Percentiles rank a stretch among this genome's conserved stretches.
Conservation (phyloP, 2,113 vertebrate species). For the Saguinus imperator region DNA sequence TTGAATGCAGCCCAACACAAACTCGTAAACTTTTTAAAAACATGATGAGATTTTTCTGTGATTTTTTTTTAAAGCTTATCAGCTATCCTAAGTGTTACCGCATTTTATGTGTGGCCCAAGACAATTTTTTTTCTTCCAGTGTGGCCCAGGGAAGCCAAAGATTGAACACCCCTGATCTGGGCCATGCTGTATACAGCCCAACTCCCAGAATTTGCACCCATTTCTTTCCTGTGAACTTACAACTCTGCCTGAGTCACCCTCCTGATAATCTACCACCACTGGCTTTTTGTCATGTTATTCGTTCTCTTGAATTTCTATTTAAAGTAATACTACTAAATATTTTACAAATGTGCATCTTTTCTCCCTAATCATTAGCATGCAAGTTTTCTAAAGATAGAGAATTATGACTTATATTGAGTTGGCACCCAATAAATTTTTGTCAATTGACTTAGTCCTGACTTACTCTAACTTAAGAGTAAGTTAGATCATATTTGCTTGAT, state of each 20-base stretch:
- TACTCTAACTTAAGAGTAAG: background rate
- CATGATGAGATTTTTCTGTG: too few species aligned
- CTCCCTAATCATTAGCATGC: background rate
- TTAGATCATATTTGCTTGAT: background rate
- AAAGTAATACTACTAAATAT: background rate
- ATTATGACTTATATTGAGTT: background rate
- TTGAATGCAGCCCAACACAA: too few species aligned
- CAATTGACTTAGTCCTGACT: background rate
- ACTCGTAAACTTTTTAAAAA: too few species aligned
- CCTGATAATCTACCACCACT: background rate
- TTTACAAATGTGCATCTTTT: background rate
- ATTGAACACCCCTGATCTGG: background rate
- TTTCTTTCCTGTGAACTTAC: background rate
- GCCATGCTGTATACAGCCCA: background rate
- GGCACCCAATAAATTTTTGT: background rate
- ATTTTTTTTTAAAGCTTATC: too few species aligned
- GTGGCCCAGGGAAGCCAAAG: too few species aligned
- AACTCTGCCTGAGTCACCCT: background rate
- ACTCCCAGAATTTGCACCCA: background rate
- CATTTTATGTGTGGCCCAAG: too few species aligned
- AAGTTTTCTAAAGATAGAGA: background rate
- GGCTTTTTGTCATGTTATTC: background rate
- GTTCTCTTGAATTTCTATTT: conserved; percentile 15
- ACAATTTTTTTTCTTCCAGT: too few species aligned
- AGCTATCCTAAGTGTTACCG: too few species aligned